phyloP scores from a whole-genome alignment of 1,140 invertebrate genomes.

The Drosophila equinoxialis region DNA sequence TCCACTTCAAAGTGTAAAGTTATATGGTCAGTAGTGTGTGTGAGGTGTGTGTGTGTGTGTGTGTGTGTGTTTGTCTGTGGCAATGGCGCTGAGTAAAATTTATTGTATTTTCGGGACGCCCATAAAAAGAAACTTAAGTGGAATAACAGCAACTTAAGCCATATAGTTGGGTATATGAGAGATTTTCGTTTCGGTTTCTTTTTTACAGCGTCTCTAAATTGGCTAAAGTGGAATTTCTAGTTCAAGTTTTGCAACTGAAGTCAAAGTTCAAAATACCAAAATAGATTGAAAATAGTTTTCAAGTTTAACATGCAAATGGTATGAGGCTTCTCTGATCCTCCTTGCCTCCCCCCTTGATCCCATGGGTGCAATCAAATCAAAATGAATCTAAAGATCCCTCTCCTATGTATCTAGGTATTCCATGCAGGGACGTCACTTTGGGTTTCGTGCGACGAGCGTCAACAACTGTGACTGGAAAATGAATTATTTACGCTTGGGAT shows the following conservation, averaged over 20 bases:
- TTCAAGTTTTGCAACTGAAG: constrained; percentile 52
- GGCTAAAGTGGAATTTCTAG: constrained; percentile 72
- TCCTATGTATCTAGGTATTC: constrained; percentile 16
- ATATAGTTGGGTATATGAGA: not conserved
- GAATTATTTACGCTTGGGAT: constrained; percentile 73
- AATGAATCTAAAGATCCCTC: constrained; percentile 2
- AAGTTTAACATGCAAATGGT: constrained; percentile 71
- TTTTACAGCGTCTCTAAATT: constrained; percentile 30
- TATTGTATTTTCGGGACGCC: constrained; percentile 70
- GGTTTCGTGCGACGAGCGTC: constrained; percentile 60
- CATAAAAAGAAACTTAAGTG: constrained; percentile 79
- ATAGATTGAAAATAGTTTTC: constrained; percentile 64
- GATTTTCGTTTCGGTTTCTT: constrained; percentile 23
- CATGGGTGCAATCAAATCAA: constrained; percentile 45
- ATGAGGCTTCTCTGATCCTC: not conserved
- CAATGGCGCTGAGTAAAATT: constrained; percentile 72
- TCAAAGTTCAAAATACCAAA: constrained; percentile 69
- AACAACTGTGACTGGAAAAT: constrained; percentile 80
- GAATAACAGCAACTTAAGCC: constrained; percentile 61
- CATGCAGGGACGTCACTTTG: constrained; percentile 36
- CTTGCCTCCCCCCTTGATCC: constrained; percentile 36
- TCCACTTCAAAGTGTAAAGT: constrained; percentile 45
- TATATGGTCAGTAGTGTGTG: constrained; percentile 13
- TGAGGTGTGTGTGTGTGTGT: too few species aligned
- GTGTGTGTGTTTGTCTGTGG: too few species aligned